phyloP scores from a whole-genome alignment of 2,888 invertebrate species.

The Drosophila koepferae region DNA sequence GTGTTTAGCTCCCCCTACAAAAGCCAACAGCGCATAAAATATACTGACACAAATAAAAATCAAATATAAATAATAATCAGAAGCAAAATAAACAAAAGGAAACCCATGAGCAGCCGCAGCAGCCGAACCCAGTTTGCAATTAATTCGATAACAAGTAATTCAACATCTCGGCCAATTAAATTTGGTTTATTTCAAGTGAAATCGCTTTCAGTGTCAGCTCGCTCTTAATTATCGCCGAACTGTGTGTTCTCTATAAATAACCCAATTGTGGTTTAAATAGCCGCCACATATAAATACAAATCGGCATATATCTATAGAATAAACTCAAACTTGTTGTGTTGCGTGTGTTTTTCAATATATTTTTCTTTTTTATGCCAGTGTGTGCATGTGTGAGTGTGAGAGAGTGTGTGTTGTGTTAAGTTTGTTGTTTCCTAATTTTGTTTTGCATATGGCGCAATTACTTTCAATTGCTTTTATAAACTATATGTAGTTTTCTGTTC shows the following conservation, averaged over 20 bases:
- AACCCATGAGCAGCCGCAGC: conserved; percentile 5
- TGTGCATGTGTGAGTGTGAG: not conserved
- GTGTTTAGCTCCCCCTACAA: conserved; percentile 47
- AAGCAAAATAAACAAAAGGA: conserved; percentile 21
- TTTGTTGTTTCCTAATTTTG: conserved; percentile 13
- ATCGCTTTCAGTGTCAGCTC: conserved; percentile 47
- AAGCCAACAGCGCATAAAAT: conserved; percentile 61
- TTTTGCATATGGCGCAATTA: conserved; percentile 43
- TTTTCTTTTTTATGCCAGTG: conserved; percentile 14
- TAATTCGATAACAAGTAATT: conserved; percentile 39
- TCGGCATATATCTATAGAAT: conserved; percentile 26
- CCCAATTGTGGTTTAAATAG: conserved; percentile 27
- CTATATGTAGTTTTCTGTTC: conserved; percentile 33
- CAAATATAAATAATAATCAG: conserved; percentile 33
- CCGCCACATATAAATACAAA: conserved; percentile 14
- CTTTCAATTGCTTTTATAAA: conserved; percentile 25
- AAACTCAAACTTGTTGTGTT: conserved; percentile 6
- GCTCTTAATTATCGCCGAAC: conserved; percentile 37
- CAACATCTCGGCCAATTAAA: conserved; percentile 36
- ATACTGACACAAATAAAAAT: conserved; percentile 16
- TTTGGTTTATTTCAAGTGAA: conserved; percentile 45
- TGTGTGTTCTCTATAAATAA: conserved; percentile 39
- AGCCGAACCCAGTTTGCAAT: conserved; percentile 14
- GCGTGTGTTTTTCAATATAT: conserved; percentile 8
- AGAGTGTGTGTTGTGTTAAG: conserved; percentile 4